Base-by-base conservation (phyloP, 30 jellyfish, hydroid and myxozoan genomes). In the Turritopsis rubra region DNA sequence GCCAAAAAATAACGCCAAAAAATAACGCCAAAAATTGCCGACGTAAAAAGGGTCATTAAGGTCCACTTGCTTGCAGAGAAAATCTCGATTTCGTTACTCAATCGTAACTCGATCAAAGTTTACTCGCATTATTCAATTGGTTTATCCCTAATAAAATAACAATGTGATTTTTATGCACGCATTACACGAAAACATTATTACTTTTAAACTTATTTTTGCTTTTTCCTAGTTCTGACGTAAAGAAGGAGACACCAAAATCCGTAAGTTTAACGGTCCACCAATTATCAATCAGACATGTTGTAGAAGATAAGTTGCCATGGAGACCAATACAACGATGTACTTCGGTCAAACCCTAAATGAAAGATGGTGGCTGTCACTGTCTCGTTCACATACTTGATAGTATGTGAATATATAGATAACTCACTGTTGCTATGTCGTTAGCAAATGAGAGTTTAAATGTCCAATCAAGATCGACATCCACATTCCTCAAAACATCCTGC, bases 231-330 rank as follows among this genome's bases (percentile, higher is more conserved):
- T 29, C 82, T 16, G 82, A n/a, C n/a, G 24, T 74, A 72, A 74
- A 74, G 41, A n/a, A 52, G 24, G 65, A 24, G 24, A 74, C 8
- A 41, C 96, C 96, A 66, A 91, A 91, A 65, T 91, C 93, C 22
- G 96, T 28, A 28, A 91, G 90, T 83, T 91, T 91, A 18, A 91
- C 83, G 7, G 87, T 93, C 97, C 97, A 91, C 84, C 91, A 54
- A 78, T 88, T 71, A 80, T 91, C 97, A 74, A 91, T 27, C 84
- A 91, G 24, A 77, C 97, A 91, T 31, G 86, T 91, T 41, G 96
- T 82, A 9, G 97, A 86, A 22, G 79, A 68, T 54, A 91, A 83
- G 72, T 86, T 86, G 16, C 97, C 97, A 86, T 91, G 97, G 73
- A 82, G 84, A 28, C 94, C 96, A 65, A 86, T 70, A 16, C 88